Evolutionary conservation across 2,113 vertebrate genomes (phyloP).

Genomic region (Poeciliopsis turrubarensis): DNA sequence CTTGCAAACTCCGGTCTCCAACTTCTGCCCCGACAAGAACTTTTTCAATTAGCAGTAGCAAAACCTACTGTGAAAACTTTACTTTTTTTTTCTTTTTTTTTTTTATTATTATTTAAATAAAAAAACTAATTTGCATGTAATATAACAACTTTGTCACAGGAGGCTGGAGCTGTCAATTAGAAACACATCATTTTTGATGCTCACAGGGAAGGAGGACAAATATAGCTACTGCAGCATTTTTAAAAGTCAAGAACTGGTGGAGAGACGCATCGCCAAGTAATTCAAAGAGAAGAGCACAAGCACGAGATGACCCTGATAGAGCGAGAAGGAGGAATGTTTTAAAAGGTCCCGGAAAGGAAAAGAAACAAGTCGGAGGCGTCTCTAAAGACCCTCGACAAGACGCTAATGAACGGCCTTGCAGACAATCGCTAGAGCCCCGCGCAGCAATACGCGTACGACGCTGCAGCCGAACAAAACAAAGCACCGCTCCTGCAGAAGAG

Average conservation of each 20-base stretch:
- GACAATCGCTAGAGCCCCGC: background rate
- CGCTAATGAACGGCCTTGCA: background rate
- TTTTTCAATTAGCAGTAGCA: background rate
- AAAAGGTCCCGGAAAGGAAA: background rate
- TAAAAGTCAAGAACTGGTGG: background rate
- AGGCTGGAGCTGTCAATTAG: background rate
- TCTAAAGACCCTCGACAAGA: background rate
- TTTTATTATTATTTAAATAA: too few species aligned
- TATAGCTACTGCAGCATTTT: background rate
- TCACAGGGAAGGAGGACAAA: background rate
- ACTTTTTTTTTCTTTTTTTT: background rate
- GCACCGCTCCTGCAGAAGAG: background rate
- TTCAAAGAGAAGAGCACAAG: background rate
- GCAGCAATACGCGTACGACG: too few species aligned
- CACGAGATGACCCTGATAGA: background rate
- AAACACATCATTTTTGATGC: background rate
- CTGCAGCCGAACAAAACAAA: background rate
- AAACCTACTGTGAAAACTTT: background rate
- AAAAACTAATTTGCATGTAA: background rate
- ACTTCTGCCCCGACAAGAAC: background rate
- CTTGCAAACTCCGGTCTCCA: too few species aligned
- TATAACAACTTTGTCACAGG: background rate
- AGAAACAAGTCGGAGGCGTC: background rate
- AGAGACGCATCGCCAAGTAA: background rate
- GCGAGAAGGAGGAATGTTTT: background rate